Evolutionary conservation across 2,888 invertebrate species (phyloP).

Genomic region (Xestia rhomboidea): DNA sequence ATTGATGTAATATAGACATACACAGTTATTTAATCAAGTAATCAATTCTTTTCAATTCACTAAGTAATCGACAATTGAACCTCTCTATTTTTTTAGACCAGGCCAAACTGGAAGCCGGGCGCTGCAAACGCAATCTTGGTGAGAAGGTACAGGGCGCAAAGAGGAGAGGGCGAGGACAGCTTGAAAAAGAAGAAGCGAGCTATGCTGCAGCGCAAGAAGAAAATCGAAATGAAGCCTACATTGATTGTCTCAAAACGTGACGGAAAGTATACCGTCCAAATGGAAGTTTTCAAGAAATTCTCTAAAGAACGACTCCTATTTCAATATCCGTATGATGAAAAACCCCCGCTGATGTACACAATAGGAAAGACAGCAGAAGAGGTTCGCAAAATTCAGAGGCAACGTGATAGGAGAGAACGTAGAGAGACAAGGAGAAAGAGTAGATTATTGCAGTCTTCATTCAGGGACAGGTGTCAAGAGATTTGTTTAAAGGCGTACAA

Average conservation of each 20-base stretch:
- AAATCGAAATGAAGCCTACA: constrained; percentile 85
- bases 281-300: constrained; percentile 88
- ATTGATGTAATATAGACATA: neutral
- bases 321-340: constrained; percentile 88
- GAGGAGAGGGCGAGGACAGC: constrained; percentile 82
- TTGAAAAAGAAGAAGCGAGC: constrained; percentile 86
- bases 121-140: constrained; percentile 84
- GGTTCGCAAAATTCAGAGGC: constrained; percentile 79
- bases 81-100: constrained; percentile 74
- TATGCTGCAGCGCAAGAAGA: constrained; percentile 83
- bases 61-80: too few species aligned
- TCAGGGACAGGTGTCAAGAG: constrained; percentile 87
- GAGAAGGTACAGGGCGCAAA: constrained; percentile 80
- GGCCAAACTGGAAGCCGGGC: constrained; percentile 87
- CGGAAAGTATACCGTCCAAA: constrained; percentile 86
- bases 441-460: constrained; percentile 84
- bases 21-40: neutral
- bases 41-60: neutral
- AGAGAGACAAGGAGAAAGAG: constrained; percentile 85
- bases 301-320: constrained; percentile 84
- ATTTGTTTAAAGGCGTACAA: constrained; percentile 88
- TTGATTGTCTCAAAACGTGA: constrained; percentile 82
- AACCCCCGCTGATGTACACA: constrained; percentile 82
- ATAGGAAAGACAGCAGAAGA: constrained; percentile 86
- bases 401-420: constrained; percentile 83